Evolutionary conservation across 2,888 invertebrate species (phyloP).

Genomic region (Nemurella pictetii): DNA sequence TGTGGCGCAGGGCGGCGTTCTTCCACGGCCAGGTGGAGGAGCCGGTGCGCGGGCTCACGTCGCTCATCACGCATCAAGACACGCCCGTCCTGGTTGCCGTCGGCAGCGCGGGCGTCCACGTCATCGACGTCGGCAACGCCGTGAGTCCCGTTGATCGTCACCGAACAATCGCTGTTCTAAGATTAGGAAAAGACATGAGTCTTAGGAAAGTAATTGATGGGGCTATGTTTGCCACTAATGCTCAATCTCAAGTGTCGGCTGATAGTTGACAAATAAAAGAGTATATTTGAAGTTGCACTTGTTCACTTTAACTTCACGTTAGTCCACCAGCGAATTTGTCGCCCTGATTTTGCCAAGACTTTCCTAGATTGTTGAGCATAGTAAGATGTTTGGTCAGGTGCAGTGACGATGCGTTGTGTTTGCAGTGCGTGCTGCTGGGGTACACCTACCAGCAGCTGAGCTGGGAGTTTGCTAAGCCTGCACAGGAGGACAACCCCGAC

Average conservation of each 20-base stretch:
- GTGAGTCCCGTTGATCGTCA: constrained; percentile 69
- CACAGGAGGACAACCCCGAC: constrained; percentile 76
- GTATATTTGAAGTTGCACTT: too few species aligned
- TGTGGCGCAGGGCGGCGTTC: constrained; percentile 76
- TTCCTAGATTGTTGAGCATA: too few species aligned
- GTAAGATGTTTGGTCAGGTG: too few species aligned
- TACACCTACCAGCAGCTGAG: constrained; percentile 86
- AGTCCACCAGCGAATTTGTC: too few species aligned
- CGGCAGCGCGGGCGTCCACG: constrained; percentile 80
- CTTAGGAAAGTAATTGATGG: too few species aligned
- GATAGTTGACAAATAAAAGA: too few species aligned
- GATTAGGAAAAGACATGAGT: too few species aligned
- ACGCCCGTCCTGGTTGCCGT: constrained; percentile 87
- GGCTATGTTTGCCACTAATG: too few species aligned
- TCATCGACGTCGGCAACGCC: constrained; percentile 82
- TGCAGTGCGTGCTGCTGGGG: constrained; percentile 79
- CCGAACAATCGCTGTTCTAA: too few species aligned
- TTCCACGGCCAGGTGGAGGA: constrained; percentile 95
- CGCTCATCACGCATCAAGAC: constrained; percentile 83
- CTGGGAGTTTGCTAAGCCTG: constrained; percentile 90
- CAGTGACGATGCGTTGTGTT: too few species aligned
- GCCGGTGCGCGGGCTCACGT: constrained; percentile 82
- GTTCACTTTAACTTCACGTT: too few species aligned
- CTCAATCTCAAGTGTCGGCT: too few species aligned
- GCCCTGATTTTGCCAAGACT: background rate